Percentiles rank a stretch among this genome's conserved stretches.
These are phyloP conservation scores for Drosophila buzzatii DNA, from an alignment of 2,888 invertebrate genomes.

Conservation along the genomic window DNA sequence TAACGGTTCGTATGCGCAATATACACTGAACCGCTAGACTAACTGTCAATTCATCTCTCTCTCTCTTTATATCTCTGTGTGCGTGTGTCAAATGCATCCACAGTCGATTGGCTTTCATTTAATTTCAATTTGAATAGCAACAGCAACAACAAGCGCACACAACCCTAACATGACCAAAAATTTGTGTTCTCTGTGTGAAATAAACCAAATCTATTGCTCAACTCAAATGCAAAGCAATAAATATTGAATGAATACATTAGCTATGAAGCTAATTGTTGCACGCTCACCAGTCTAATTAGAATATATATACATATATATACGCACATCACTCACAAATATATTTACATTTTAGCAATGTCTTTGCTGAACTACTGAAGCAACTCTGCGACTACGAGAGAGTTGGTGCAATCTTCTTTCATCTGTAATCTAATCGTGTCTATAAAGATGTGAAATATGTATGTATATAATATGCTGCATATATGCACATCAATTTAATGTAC, in stretches of 20 bases:
- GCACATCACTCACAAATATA: neutral
- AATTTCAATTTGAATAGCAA: constrained; percentile 20
- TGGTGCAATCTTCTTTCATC: neutral
- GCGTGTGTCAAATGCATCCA: constrained; percentile 20
- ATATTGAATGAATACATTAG: constrained; percentile 4
- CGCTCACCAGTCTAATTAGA: no score
- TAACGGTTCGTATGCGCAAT: constrained; percentile 55
- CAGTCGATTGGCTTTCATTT: constrained; percentile 39
- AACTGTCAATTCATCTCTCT: constrained; percentile 2
- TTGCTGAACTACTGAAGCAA: neutral
- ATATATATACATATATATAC: neutral
- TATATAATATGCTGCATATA: no score
- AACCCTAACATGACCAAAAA: constrained; percentile 3
- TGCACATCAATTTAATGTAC: no score
- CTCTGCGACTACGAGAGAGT: neutral
- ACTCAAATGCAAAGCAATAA: constrained; percentile 6
- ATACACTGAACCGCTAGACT: constrained; percentile 16
- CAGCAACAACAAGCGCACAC: neutral
- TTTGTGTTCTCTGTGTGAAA: neutral
- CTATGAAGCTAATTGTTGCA: neutral
- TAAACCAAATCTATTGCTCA: constrained; percentile 1
- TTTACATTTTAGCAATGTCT: neutral
- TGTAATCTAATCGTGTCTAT: neutral
- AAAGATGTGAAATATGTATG: no score
- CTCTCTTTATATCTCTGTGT: no score